A percentile compares a stretch with the other conserved stretches of the same genome.
Conservation (phyloP, 2,888 invertebrate species). For the Colletes collaris region DNA sequence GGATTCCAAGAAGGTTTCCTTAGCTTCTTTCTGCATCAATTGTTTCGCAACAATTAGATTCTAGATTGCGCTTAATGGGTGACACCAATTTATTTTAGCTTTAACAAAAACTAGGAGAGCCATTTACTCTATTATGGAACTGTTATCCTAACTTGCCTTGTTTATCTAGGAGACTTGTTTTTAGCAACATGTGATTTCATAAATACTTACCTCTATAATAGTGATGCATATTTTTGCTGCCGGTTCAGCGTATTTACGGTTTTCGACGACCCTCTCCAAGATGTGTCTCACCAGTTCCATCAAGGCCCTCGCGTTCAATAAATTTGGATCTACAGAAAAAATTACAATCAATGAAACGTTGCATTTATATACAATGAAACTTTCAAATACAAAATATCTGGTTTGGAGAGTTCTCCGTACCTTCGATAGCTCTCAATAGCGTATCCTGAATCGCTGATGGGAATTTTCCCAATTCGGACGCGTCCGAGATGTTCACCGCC, state of each 20-base stretch:
- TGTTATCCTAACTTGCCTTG: too few species aligned
- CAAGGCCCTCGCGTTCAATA: constrained; percentile 88
- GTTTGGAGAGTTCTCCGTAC: constrained; percentile 75
- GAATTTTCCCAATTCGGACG: constrained; percentile 91
- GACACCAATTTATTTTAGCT: too few species aligned
- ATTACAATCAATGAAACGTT: not conserved
- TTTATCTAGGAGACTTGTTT: too few species aligned
- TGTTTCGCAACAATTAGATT: constrained; percentile 63
- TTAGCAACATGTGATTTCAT: not conserved
- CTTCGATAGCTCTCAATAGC: constrained; percentile 90
- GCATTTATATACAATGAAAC: too few species aligned
- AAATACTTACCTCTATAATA: constrained; percentile 87
- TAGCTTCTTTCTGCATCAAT: constrained; percentile 88
- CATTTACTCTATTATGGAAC: too few species aligned
- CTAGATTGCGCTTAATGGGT: too few species aligned
- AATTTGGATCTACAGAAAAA: constrained; percentile 88
- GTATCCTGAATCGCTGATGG: constrained; percentile 89
- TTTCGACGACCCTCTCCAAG: constrained; percentile 92
- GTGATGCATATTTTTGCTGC: constrained; percentile 93
- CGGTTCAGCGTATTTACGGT: constrained; percentile 90
- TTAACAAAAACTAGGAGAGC: too few species aligned
- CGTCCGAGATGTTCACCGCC: constrained; percentile 84
- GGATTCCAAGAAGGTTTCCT: constrained; percentile 95
- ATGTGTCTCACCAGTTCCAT: constrained; percentile 94
- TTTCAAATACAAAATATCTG: not conserved